A percentile compares a stretch with the other conserved stretches of the same genome.
Conservation (phyloP, 1,140 invertebrate species). For the Drosophila saltans region DNA sequence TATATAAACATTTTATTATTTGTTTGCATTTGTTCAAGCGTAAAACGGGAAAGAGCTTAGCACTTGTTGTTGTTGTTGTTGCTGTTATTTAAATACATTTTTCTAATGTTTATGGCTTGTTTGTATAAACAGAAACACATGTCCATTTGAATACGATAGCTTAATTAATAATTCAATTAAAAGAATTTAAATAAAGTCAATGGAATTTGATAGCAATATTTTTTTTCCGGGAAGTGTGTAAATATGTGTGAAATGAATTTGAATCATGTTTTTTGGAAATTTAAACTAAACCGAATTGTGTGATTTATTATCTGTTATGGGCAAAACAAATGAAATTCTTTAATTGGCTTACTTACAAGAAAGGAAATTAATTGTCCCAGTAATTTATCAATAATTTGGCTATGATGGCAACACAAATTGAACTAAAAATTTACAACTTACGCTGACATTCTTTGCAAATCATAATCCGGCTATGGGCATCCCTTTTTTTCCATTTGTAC, state of each 20-base stretch:
- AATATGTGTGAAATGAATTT: not conserved
- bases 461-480: not conserved
- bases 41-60: constrained; percentile 39
- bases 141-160: not conserved
- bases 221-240: not conserved
- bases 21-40: constrained; percentile 57
- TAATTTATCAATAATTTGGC: not conserved
- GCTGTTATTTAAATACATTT: constrained; percentile 58
- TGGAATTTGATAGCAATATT: not conserved
- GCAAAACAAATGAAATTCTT: too few species aligned
- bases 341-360: not conserved
- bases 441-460: too few species aligned
- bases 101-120: constrained; percentile 27
- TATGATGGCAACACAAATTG: not conserved
- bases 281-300: not conserved
- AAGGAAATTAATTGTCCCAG: not conserved
- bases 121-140: constrained; percentile 37
- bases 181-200: constrained; percentile 5
- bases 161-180: constrained; percentile 2
- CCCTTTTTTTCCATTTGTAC: not conserved
- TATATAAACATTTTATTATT: constrained; percentile 62
- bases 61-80: constrained; percentile 21
- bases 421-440: not conserved
- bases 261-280: not conserved
- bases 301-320: not conserved